Base-by-base conservation (phyloP, 2,113 vertebrate genomes). In the Sander vitreus region DNA sequence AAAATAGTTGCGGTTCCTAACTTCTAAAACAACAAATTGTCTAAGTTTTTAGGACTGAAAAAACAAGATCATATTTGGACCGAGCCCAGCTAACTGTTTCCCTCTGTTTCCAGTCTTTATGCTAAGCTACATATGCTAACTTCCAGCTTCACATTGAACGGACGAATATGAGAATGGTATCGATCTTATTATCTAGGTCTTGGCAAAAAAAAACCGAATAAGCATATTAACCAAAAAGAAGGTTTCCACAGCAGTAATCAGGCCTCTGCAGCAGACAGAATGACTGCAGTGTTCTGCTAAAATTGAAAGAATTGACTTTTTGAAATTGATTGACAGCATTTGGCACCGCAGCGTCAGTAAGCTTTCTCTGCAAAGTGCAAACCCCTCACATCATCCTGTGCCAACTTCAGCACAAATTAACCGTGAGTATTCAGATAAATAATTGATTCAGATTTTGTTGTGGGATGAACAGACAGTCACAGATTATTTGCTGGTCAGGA, bases 361-460 rank as follows among this genome's bases (percentile, higher is more conserved):
- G 54, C 30, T 73, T 73, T 77, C 43, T 55, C 67, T 62, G 51
- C 57, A 65, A 76, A 78, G 78, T 54, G 62, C 57, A 76, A 69
- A 76, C 69, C 80, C 73, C 11, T 69, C 73, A 12, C 76, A 71
- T 75, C 65, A 14, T 43, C 54, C 59, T 14, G 45, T 9, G 58
- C 65, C 54, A 58, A 50, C 43, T 48, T 5, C 73, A 81, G 79
- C 33, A 50, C 54, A 54, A 67, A 81, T 39, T 19, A 59, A 50
- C 67, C 14, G 2, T 36, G 54, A 83, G 76, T 65, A 57, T 65
- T 66, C 43, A 19, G 5, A 65, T 55, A 23, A 85, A 77, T 78
- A 48, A 82, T 74, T 74, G 63, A 88, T 77, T 76, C 8, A 3
- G 62, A 25, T 62, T 33, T 76, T 80, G 68, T 73, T 69, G 63